Evolutionary conservation across 2,888 invertebrate genomes (phyloP).

Genomic region (Euzophera pinguis): DNA sequence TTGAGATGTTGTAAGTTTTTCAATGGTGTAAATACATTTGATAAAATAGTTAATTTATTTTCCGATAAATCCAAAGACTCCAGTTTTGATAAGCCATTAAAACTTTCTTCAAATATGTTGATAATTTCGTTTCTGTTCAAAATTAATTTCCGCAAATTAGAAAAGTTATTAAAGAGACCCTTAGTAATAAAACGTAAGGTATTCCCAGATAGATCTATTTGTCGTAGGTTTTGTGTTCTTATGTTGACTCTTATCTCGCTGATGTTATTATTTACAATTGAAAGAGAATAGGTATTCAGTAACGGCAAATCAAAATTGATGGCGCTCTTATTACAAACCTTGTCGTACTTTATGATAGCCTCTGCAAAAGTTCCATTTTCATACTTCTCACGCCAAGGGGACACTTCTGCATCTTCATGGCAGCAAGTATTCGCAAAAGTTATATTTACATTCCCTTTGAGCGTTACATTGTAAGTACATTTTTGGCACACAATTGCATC

Average conservation of each 20-base stretch:
- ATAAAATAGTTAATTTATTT: constrained; percentile 81
- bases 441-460: constrained; percentile 50
- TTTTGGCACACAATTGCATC: constrained; percentile 45
- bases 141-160: constrained; percentile 81
- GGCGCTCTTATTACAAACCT: constrained; percentile 47
- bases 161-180: constrained; percentile 77
- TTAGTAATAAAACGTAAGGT: constrained; percentile 71
- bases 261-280: constrained; percentile 54
- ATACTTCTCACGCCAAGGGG: constrained; percentile 42
- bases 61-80: constrained; percentile 85
- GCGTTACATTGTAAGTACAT: constrained; percentile 59
- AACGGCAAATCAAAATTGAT: constrained; percentile 46
- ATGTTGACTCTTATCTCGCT: constrained; percentile 49
- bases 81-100: constrained; percentile 81
- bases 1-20: constrained; percentile 84
- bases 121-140: constrained; percentile 84
- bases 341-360: constrained; percentile 42
- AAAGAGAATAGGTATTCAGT: constrained; percentile 52
- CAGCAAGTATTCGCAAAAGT: constrained; percentile 52
- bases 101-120: constrained; percentile 77
- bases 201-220: constrained; percentile 82
- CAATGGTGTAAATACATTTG: constrained; percentile 79
- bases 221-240: constrained; percentile 61
- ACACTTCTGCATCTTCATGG: constrained; percentile 38
- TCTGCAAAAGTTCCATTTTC: constrained; percentile 55